Base-by-base conservation (phyloP, 2,113 vertebrate genomes). In the Blennius ocellaris region DNA sequence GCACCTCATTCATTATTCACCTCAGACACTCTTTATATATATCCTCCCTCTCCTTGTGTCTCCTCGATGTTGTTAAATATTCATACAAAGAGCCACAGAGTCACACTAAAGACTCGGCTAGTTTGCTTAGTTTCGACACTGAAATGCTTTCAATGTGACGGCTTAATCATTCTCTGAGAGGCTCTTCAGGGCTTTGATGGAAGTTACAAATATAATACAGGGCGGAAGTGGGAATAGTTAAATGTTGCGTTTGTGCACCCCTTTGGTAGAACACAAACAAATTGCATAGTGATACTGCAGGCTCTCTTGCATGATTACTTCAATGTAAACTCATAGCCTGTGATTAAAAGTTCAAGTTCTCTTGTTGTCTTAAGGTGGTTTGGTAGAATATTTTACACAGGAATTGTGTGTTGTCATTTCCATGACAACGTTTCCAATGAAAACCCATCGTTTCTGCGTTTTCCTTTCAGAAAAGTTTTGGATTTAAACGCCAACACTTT, bases 1-100 rank as follows among this genome's bases (percentile, higher is more conserved):
- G 68, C 68, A n/a, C 63, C 60, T 86, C 76, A 87, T 91, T 77
- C 80, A 83, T 89, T 82, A 87, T 90, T 86, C 70, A 91, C 74
- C 36, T 53, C 57, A 49, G 56, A 78, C 60, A 14, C 74, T 85
- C 83, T 86, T 85, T 86, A 84, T 84, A 80, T 73, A 77, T 75
- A 82, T 80, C 78, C 74, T 74, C 75, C 70, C 57, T 78, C 78
- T 65, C 41, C 6, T 53, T 36, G 30, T 75, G 60, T 83, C 63
- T 73, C 48, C 8, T 60, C 11, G 0, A 14, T 5, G 0, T 37
- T 43, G 49, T 92, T 73, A 90, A 92, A 90, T 82, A 92, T 92
- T 89, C 69, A 92, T 88, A 69, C 69, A 72, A 51, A 61, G 71
- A 78, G 73, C 68, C 63, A 49, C 69, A 47, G 52, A 78, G 78